Percentiles rank a stretch among this genome's conserved stretches.
These are phyloP conservation scores for Trachymyrmex cornetzi DNA, from an alignment of 1,140 invertebrate genomes.

Conservation along the genomic window DNA sequence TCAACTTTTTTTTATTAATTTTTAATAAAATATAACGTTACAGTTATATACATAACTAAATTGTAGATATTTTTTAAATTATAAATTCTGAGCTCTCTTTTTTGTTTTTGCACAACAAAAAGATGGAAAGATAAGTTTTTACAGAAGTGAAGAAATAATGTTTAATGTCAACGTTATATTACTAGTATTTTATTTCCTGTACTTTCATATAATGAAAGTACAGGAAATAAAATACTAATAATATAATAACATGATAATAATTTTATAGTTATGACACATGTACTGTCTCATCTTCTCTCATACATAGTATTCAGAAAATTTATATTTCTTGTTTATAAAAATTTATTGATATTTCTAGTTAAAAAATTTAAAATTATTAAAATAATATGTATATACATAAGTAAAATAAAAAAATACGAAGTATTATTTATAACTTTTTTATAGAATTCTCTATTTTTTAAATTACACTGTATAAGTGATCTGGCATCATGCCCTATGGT, in stretches of 20 bases:
- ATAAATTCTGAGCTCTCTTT: neutral
- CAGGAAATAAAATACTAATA: neutral
- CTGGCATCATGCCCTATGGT: neutral
- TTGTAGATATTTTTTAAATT: neutral
- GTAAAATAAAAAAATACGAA: neutral
- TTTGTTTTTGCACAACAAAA: too few relatives aligned
- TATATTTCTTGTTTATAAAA: neutral
- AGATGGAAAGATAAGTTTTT: too few relatives aligned
- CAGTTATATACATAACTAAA: neutral
- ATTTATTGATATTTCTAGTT: neutral
- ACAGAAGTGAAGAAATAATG: too few relatives aligned
- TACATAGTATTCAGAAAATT: neutral
- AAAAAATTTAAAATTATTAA: neutral
- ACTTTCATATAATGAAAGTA: neutral
- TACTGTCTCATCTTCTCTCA: neutral
- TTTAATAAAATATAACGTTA: neutral
- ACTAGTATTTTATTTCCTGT: too few relatives aligned
- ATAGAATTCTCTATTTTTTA: neutral
- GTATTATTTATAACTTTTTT: constrained; percentile 1
- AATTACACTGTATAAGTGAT: neutral
- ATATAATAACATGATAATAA: neutral
- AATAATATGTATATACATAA: neutral
- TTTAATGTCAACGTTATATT: too few relatives aligned
- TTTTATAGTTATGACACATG: neutral
- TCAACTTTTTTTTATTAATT: neutral